Base-by-base conservation (phyloP, 2,797 vertebrate genomes). In the Leuciscus waleckii region DNA sequence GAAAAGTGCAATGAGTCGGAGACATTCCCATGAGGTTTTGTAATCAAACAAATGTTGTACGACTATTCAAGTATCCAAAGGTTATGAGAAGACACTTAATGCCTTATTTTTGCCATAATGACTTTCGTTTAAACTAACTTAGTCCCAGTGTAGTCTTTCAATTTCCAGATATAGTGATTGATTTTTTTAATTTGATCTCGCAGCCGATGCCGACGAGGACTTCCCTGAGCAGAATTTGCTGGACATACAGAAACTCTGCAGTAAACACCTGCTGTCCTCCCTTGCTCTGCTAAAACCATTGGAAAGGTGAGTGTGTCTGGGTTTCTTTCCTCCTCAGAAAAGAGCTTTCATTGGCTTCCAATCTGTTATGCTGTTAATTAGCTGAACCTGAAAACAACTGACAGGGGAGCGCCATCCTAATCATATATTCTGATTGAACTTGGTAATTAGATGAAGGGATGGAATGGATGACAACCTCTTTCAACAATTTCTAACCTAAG, bases 221-320 rank as follows among this genome's bases (percentile, higher is more conserved):
- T 78, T 77, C 51, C 49, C 69, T 68, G 32, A 83, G 79, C 79
- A 76, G 78, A 39, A 46, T 83, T 83, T 88, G 61, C 79, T 81
- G 79, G 71, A 29, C 43, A 9, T 75, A 69, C 71, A 82, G 78
- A 86, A 79, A 71, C 70, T 75, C 70, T 81, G 43, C 85, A 32
- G 56, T 85, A 84, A 81, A 79, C 84, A 75, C 74, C 73, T 41
- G 78, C 67, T 70, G 74, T 89, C 86, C 82, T 79, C 51, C 41
- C 41, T 65, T 81, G 77, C 79, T 88, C 37, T 80, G 63, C 79
- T 51, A 32, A 43, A 81, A 86, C 41, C 71, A 35, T 63, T 80
- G 82, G 71, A 86, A 83, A 81, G 90, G 86, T 89, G 71, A 89
- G 80, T 83, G 61, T 67, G 68, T 32, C 39, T 54, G 65, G 87